Conservation (phyloP, 2,888 invertebrate genomes). For the Leptinotarsa juncta region DNA sequence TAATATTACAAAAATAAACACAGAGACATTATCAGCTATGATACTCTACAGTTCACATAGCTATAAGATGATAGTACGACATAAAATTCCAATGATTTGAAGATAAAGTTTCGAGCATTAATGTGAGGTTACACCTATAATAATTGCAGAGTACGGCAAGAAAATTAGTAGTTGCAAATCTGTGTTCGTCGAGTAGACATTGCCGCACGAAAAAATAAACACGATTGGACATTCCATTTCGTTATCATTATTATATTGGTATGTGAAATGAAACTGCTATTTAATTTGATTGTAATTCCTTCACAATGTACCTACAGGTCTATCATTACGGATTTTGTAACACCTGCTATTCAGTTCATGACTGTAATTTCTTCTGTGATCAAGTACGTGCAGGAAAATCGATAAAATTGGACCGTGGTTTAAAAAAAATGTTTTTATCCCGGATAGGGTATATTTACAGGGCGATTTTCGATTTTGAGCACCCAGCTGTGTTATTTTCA, state of each 20-base stretch:
- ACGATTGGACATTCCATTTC: constrained; percentile 43
- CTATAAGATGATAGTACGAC: constrained; percentile 2
- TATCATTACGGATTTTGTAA: constrained; percentile 45
- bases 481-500: not conserved
- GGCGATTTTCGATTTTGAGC: not conserved
- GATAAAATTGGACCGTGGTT: constrained; percentile 30
- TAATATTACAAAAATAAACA: not conserved
- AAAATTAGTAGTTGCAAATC: constrained; percentile 59
- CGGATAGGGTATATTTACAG: not conserved
- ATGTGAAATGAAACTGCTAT: constrained; percentile 46
- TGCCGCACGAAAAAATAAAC: constrained; percentile 32
- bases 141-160: constrained; percentile 59
- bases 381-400: constrained; percentile 43
- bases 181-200: constrained; percentile 31
- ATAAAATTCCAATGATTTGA: constrained; percentile 34
- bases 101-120: constrained; percentile 46
- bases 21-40: not conserved
- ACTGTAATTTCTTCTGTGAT: constrained; percentile 38
- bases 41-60: not conserved
- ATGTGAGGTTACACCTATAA: constrained; percentile 55
- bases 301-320: constrained; percentile 35
- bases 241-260: constrained; percentile 47
- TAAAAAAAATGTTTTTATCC: not conserved
- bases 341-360: constrained; percentile 42
- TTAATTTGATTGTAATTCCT: constrained; percentile 48